Conservation (phyloP, 2,888 invertebrate species). For the Cheilosia grossa region DNA sequence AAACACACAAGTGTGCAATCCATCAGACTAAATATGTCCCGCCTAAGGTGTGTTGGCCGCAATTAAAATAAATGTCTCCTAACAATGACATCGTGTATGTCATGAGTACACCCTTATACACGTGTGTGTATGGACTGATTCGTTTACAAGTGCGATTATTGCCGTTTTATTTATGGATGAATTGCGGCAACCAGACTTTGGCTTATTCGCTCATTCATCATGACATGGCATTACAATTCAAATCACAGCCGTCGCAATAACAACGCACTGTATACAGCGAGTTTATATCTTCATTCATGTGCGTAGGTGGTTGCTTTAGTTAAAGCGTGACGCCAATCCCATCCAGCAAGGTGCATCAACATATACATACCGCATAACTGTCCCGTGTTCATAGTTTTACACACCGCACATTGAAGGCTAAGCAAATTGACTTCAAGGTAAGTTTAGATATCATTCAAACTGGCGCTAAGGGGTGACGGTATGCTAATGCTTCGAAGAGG, state of each 20-base stretch:
- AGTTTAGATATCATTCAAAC: conserved; percentile 65
- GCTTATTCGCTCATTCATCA: conserved; percentile 56
- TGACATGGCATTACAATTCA: conserved; percentile 64
- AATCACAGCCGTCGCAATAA: conserved; percentile 61
- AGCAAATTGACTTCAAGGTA: conserved; percentile 63
- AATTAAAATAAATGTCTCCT: conserved; percentile 66
- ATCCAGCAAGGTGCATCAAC: conserved; percentile 47
- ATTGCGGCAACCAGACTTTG: conserved; percentile 38
- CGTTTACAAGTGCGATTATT: conserved; percentile 54
- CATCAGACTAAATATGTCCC: conserved; percentile 36
- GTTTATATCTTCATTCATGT: background rate
- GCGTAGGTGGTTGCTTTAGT: background rate
- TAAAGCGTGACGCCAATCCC: conserved; percentile 45
- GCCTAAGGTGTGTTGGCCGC: conserved; percentile 64
- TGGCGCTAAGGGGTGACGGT: conserved; percentile 70
- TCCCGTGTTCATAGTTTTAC: conserved; percentile 55
- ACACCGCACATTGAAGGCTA: conserved; percentile 63
- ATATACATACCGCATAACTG: conserved; percentile 11
- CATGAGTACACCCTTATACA: background rate
- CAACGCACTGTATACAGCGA: conserved; percentile 5
- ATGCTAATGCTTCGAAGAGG: conserved; percentile 52
- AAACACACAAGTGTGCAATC: conserved; percentile 5
- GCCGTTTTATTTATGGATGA: conserved; percentile 70
- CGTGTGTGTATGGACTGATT: conserved; percentile 28
- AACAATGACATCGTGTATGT: conserved; percentile 32